These are phyloP conservation scores for Heliothis subflexa DNA, from an alignment of 1,140 invertebrate species.

Conservation along the genomic window DNA sequence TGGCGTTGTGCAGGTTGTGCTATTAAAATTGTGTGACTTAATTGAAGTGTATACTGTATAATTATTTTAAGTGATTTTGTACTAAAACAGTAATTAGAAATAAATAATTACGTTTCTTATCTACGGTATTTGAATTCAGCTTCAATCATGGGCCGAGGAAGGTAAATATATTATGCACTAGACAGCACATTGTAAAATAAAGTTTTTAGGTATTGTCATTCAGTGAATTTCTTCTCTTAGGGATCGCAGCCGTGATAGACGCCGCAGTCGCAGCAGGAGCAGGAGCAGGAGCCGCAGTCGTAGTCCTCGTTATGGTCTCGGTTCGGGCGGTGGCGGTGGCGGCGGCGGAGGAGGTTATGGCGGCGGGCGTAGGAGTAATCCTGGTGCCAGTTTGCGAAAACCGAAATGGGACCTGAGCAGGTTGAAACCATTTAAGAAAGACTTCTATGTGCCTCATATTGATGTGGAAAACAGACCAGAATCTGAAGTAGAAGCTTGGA, in stretches of 20 bases:
- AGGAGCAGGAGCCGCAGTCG: slow-evolving; percentile 80
- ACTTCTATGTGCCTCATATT: slow-evolving; percentile 95
- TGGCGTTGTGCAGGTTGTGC: slow-evolving; percentile 32
- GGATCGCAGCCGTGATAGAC: slow-evolving; percentile 80
- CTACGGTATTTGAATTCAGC: neutral
- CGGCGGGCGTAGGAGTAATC: slow-evolving; percentile 86
- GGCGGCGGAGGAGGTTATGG: slow-evolving; percentile 84
- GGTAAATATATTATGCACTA: slow-evolving; percentile 62
- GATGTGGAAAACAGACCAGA: slow-evolving; percentile 90
- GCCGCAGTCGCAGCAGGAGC: slow-evolving; percentile 78
- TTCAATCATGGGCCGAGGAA: slow-evolving; percentile 73
- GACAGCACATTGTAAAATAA: slow-evolving; percentile 27
- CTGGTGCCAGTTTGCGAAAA: slow-evolving; percentile 87
- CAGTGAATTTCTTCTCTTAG: slow-evolving; percentile 54
- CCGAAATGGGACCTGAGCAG: slow-evolving; percentile 92
- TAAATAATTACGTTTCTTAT: neutral
- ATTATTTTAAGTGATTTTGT: neutral
- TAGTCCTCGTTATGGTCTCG: slow-evolving; percentile 77
- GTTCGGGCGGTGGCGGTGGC: slow-evolving; percentile 68
- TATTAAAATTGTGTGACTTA: neutral
- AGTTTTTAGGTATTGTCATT: neutral
- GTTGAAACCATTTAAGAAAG: slow-evolving; percentile 96
- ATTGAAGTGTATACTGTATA: neutral
- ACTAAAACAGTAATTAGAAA: neutral
- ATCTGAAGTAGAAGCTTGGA: slow-evolving; percentile 91